Percentiles rank a stretch among this genome's conserved stretches.
phyloP scores from a whole-genome alignment of 1,140 invertebrate genomes.

The Calliopsis andreniformis region DNA sequence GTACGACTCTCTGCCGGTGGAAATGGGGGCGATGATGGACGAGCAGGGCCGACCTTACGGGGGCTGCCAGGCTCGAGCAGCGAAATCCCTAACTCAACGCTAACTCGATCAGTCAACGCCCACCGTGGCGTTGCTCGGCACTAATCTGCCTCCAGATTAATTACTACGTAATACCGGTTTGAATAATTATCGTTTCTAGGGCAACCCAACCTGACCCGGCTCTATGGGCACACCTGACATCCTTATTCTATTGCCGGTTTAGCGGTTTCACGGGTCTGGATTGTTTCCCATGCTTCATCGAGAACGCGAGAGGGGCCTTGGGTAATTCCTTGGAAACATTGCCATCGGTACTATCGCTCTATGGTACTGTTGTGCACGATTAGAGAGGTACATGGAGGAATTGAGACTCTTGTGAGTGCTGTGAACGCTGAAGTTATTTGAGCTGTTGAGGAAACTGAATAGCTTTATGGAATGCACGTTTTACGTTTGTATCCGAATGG shows the following conservation, averaged over 20 bases:
- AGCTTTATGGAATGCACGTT: too few species aligned
- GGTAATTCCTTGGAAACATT: neutral
- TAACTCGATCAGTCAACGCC: conserved; percentile 81
- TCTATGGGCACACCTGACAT: conserved; percentile 41
- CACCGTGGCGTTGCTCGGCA: conserved; percentile 68
- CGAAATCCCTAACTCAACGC: conserved; percentile 78
- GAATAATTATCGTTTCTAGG: conserved; percentile 76
- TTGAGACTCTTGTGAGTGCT: neutral
- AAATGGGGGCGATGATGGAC: conserved; percentile 79
- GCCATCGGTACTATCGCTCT: neutral
- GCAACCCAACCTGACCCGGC: conserved; percentile 56
- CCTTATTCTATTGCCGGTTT: conserved; percentile 20
- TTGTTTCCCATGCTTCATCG: conserved; percentile 4
- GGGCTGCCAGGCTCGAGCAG: conserved; percentile 75
- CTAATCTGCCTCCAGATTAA: conserved; percentile 79
- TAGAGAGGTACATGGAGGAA: too few species aligned
- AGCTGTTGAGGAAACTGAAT: too few species aligned
- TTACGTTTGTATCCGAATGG: too few species aligned
- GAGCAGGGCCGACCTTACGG: conserved; percentile 74
- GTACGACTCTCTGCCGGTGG: conserved; percentile 27
- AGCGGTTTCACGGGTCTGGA: conserved; percentile 21
- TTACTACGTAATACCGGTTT: conserved; percentile 75
- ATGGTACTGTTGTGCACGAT: too few species aligned
- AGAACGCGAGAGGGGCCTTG: neutral
- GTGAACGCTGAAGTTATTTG: too few species aligned